A percentile compares a stretch with the other conserved stretches of the same genome.
phyloP scores from a whole-genome alignment of 2,888 invertebrate species.

The Chrysolina haemoptera region DNA sequence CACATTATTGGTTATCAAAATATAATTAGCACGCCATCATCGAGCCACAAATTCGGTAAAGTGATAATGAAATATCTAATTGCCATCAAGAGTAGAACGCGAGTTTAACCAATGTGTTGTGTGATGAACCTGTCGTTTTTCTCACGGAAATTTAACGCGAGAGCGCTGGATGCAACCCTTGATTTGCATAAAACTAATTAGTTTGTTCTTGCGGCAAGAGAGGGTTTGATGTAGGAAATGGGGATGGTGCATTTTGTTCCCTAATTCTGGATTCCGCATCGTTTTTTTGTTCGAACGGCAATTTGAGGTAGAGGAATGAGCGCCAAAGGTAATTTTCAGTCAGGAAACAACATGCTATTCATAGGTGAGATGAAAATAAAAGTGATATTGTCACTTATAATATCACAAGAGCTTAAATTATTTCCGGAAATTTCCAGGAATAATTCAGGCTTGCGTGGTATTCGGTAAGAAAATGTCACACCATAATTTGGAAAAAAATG shows the following conservation, averaged over 20 bases:
- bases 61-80: slow-evolving; percentile 48
- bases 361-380: too few species aligned
- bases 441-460: too few species aligned
- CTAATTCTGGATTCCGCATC: neutral
- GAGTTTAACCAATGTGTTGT: slow-evolving; percentile 38
- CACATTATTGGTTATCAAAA: slow-evolving; percentile 66
- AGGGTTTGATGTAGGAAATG: slow-evolving; percentile 12
- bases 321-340: too few species aligned
- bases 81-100: slow-evolving; percentile 28
- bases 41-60: slow-evolving; percentile 39
- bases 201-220: slow-evolving; percentile 21
- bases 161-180: slow-evolving; percentile 32
- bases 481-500: too few species aligned
- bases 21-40: slow-evolving; percentile 56
- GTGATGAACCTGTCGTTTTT: slow-evolving; percentile 35
- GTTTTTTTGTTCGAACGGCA: neutral
- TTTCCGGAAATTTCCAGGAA: too few species aligned
- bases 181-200: slow-evolving; percentile 43
- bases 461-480: too few species aligned
- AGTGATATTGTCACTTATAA: too few species aligned
- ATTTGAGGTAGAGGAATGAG: too few species aligned
- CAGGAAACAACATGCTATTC: too few species aligned
- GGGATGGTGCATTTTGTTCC: neutral
- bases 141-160: slow-evolving; percentile 28
- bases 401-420: too few species aligned